Evolutionary conservation across 1,140 invertebrate species (phyloP).

Genomic region (Scaptomyza pallida): DNA sequence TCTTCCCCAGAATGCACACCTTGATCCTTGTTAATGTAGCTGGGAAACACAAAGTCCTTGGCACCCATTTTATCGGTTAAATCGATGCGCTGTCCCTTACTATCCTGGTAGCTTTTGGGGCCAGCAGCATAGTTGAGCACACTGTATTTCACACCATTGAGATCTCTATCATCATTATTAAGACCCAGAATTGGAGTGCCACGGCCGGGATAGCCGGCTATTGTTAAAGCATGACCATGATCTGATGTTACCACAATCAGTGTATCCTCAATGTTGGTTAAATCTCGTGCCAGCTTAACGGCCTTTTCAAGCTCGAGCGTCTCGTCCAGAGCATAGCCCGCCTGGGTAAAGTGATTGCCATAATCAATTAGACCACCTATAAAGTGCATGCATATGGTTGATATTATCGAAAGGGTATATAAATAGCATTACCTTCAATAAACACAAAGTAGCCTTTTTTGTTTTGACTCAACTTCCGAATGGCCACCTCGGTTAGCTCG

Average conservation of each 20-base stretch:
- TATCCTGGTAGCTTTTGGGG: slow-evolving; percentile 84
- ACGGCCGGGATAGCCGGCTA: slow-evolving; percentile 86
- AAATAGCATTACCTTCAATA: slow-evolving; percentile 85
- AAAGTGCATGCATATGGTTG: background rate
- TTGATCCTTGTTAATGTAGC: slow-evolving; percentile 76
- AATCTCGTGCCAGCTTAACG: slow-evolving; percentile 84
- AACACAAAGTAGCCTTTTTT: slow-evolving; percentile 89
- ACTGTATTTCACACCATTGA: slow-evolving; percentile 88
- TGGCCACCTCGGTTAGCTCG: slow-evolving; percentile 89
- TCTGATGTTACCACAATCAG: slow-evolving; percentile 88
- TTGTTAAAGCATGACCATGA: slow-evolving; percentile 87
- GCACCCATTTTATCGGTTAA: slow-evolving; percentile 43
- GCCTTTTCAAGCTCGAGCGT: slow-evolving; percentile 87
- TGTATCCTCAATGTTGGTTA: slow-evolving; percentile 86
- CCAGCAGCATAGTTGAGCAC: slow-evolving; percentile 91
- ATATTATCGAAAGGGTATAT: background rate
- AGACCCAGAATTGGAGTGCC: slow-evolving; percentile 86
- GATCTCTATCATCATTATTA: slow-evolving; percentile 78
- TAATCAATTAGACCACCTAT: slow-evolving; percentile 87
- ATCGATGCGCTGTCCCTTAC: slow-evolving; percentile 53
- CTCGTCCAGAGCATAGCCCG: slow-evolving; percentile 86
- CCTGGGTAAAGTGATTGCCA: slow-evolving; percentile 86
- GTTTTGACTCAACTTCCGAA: slow-evolving; percentile 89
- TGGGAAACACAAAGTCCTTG: slow-evolving; percentile 83
- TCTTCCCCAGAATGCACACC: slow-evolving; percentile 89